Conservation (phyloP, 2,797 vertebrate species). For the Psittacula echo region DNA sequence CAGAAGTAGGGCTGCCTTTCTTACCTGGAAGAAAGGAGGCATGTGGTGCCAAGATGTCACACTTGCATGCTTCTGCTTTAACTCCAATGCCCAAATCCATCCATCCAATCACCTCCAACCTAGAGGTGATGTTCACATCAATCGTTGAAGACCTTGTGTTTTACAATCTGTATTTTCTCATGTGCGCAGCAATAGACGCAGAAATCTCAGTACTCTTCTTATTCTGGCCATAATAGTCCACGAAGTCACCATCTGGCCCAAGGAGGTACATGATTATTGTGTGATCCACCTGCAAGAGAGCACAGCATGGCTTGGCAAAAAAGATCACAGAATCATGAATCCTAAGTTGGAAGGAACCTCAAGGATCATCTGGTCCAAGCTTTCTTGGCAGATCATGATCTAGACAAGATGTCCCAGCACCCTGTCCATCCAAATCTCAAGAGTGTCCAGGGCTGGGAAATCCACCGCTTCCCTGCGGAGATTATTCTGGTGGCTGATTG, state of each 20-base stretch:
- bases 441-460: neutral
- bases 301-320: neutral
- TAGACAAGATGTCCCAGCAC: neutral
- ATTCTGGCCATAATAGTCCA: conserved; percentile 96
- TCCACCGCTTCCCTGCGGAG: neutral
- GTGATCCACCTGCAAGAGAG: conserved; percentile 92
- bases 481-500: neutral
- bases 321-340: neutral
- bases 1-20: neutral
- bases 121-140: neutral
- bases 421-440: neutral
- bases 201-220: conserved; percentile 87
- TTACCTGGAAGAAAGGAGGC: neutral
- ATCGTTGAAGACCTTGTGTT: neutral
- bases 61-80: neutral
- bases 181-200: conserved; percentile 84
- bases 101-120: no score
- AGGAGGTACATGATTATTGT: conserved; percentile 99
- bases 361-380: neutral
- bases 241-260: conserved; percentile 89
- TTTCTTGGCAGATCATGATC: neutral
- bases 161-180: conserved; percentile 82
- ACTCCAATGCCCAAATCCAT: neutral
- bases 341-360: neutral
- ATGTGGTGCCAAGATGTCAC: neutral